Conservation (phyloP, 2,888 invertebrate species). For the Diarsia rubi region DNA sequence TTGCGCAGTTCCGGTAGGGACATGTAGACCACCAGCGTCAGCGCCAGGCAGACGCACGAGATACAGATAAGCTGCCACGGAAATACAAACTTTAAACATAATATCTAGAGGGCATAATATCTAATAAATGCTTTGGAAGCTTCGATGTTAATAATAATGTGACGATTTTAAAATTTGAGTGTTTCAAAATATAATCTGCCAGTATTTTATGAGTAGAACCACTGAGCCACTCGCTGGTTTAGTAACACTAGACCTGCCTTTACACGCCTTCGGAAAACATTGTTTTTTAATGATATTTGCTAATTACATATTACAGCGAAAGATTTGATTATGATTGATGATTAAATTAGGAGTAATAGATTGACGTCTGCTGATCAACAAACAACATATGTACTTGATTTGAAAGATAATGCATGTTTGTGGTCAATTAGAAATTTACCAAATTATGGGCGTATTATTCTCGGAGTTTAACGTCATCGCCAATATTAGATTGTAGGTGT, state of each 20-base stretch:
- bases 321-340: too few relatives aligned
- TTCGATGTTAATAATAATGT: too few relatives aligned
- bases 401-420: background rate
- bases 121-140: background rate
- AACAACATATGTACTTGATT: constrained; percentile 11
- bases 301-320: too few relatives aligned
- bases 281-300: background rate
- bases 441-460: background rate
- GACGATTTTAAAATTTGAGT: background rate
- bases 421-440: background rate
- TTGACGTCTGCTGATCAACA: constrained; percentile 13
- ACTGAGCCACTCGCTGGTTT: background rate
- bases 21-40: constrained; percentile 93
- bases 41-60: constrained; percentile 92
- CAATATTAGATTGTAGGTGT: constrained; percentile 1
- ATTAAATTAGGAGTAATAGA: background rate
- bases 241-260: background rate
- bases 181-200: background rate
- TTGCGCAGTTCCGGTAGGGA: constrained; percentile 92
- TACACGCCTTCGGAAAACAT: background rate
- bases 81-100: constrained; percentile 21
- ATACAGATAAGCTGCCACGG: constrained; percentile 86
- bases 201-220: background rate
- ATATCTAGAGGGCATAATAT: background rate
- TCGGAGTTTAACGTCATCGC: constrained; percentile 11